Evolutionary conservation across 2,113 vertebrate species (phyloP), one percentile per base, ranked within the genome.

Genomic region (Clinocottus analis): DNA sequence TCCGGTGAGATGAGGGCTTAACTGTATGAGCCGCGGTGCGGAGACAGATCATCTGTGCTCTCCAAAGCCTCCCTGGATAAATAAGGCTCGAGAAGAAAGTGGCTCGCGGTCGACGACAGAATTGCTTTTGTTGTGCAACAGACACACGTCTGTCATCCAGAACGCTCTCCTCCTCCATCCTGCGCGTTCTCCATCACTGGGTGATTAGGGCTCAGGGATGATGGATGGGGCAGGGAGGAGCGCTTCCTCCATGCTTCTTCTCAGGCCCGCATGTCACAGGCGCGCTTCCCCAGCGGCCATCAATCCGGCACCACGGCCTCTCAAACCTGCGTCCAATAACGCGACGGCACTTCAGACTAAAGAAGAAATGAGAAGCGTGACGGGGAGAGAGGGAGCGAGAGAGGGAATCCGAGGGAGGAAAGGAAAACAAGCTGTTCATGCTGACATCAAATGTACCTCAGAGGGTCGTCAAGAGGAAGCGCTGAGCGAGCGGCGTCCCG

Each of bases 381-480:
- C 65, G 33, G 33, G 51, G 64, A 19, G 74, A 80, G 78, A 63
- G 51, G 17, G 72, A 78, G 81, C 56, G 7, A 27, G 85, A 77
- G 80, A 80, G 74, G 41, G 73, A 85, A 79, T 85, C 74, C 25
- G 76, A 80, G 82, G 71, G 71, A 87, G 84, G 65, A 74, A 82
- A 77, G 75, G 85, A 90, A 90, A 89, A 89, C 89, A 89, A 92
- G 90, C 82, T 85, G 90, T 85, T 89, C 80, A 39, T 56, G 47
- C 81, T 93, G 93, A 91, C 93, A 93, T 86, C 84, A 93, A 93
- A 89, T 75, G 88, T 80, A 93, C 93, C 93, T 93, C 90, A 67
- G 93, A 93, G 93, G 89, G 90, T 93, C 89, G 85, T 92, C 90
- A 90, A 90, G 90, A 90, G 89, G 90, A 90, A 91, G 89, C 80